Percentiles rank a stretch among this genome's conserved stretches.
These are phyloP conservation scores for Nymphalis c-album DNA, from an alignment of 2,888 invertebrate genomes.

Conservation along the genomic window DNA sequence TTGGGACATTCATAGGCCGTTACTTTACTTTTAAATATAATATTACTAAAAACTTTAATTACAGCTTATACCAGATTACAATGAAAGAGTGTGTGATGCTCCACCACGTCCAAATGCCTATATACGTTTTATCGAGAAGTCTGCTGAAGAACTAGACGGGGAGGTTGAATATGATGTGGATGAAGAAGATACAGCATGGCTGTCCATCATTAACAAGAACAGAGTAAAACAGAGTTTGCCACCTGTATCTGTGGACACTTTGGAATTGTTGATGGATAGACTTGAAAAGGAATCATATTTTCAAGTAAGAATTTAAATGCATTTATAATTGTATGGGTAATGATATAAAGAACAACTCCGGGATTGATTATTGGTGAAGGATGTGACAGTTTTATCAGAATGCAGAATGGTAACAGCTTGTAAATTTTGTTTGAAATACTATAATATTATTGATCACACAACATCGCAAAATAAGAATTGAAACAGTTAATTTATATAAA, in stretches of 20 bases:
- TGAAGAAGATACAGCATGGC: slow-evolving; percentile 98
- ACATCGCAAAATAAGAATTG: no score
- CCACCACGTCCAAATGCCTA: slow-evolving; percentile 93
- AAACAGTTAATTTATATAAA: no score
- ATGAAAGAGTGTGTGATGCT: slow-evolving; percentile 87
- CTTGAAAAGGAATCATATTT: slow-evolving; percentile 99
- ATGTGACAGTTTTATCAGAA: no score
- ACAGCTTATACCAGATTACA: slow-evolving; percentile 86
- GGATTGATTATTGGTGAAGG: no score
- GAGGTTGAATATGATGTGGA: slow-evolving; percentile 98
- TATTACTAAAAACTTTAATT: slow-evolving; percentile 21
- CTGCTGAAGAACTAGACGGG: slow-evolving; percentile 95
- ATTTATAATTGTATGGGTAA: not conserved
- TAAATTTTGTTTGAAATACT: no score
- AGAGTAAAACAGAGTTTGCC: slow-evolving; percentile 87
- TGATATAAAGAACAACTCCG: no score
- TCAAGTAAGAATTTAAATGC: slow-evolving; percentile 79
- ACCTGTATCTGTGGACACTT: slow-evolving; percentile 91
- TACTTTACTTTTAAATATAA: no score
- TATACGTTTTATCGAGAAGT: slow-evolving; percentile 96
- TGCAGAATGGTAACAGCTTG: no score
- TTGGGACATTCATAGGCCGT: no score
- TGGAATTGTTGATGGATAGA: slow-evolving; percentile 98
- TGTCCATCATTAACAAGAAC: slow-evolving; percentile 92
- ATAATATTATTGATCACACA: no score